Evolutionary conservation across 2,113 vertebrate genomes (phyloP).

Genomic region (Bubo bubo): DNA sequence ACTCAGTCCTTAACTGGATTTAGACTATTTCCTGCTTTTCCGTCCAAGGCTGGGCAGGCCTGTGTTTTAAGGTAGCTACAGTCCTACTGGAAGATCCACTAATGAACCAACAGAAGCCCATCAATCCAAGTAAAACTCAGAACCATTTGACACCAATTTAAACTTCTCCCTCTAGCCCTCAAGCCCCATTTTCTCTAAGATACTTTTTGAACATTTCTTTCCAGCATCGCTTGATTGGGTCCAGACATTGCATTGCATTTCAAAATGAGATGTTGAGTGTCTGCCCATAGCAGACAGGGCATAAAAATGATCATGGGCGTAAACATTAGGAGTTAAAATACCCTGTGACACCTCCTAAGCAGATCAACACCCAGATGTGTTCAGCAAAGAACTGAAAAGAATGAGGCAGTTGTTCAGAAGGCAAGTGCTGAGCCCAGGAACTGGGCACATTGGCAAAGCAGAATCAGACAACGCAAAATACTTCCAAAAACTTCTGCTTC

Average conservation of each 20-base stretch:
- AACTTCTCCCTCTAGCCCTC: neutral
- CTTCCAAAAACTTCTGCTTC: neutral
- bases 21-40: neutral
- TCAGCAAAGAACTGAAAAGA: neutral
- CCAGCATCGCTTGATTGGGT: neutral
- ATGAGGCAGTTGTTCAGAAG: neutral
- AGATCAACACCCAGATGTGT: neutral
- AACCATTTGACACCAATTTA: neutral
- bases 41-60: neutral
- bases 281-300: neutral
- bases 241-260: neutral
- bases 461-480: neutral
- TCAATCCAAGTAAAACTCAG: neutral
- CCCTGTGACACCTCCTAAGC: neutral
- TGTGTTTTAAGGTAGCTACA: neutral
- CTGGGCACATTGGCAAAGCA: neutral
- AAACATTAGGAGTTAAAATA: neutral
- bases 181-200: neutral
- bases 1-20: neutral
- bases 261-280: neutral
- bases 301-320: neutral
- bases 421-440: neutral
- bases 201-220: neutral
- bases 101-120: neutral
- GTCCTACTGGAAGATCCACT: neutral